These are phyloP conservation scores for Coenonympha glycerion DNA, from an alignment of 2,888 invertebrate species.

Conservation along the genomic window DNA sequence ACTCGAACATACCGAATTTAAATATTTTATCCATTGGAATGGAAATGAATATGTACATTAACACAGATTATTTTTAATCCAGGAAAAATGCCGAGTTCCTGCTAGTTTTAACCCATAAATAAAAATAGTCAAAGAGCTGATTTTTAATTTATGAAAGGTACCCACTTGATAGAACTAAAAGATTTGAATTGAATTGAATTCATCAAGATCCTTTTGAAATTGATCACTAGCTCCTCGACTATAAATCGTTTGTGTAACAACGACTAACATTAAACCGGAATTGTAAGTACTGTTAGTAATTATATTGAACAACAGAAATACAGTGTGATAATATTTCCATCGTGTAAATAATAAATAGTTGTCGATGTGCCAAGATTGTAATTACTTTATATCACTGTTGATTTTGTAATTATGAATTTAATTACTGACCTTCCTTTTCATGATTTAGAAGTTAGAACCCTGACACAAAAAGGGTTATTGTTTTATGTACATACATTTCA, in stretches of 20 bases:
- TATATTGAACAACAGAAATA: background rate
- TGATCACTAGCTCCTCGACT: background rate
- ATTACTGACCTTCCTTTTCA: no score
- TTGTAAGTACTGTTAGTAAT: background rate
- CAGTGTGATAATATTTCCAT: conserved; percentile 12
- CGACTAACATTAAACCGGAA: background rate
- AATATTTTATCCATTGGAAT: no score
- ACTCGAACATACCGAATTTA: no score
- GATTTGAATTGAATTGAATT: background rate
- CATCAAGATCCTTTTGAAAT: background rate
- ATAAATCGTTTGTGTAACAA: background rate
- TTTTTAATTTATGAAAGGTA: background rate
- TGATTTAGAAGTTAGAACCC: no score
- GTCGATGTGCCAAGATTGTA: conserved; percentile 19
- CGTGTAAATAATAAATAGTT: conserved; percentile 8
- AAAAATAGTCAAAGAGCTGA: background rate
- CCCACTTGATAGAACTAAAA: background rate
- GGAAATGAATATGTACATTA: no score
- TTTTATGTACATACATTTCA: no score
- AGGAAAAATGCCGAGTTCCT: no score
- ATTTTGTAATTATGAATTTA: background rate
- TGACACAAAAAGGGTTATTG: no score
- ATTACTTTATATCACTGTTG: background rate
- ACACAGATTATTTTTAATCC: no score
- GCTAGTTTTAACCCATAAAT: background rate